Conservation (phyloP, 2,888 invertebrate species). For the Limnephilus lunatus region DNA sequence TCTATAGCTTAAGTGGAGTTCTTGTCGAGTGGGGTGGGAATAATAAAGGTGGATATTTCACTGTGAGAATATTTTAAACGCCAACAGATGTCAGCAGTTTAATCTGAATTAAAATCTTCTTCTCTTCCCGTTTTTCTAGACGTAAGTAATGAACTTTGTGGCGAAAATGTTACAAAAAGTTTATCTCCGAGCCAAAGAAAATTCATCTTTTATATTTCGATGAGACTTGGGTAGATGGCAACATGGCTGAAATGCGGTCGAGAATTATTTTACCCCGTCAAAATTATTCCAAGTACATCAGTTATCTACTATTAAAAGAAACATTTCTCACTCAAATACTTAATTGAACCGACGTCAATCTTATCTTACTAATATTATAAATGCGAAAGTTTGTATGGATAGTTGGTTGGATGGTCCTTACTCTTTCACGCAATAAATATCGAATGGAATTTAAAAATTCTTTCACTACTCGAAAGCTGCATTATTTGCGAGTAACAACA, state of each 20-base stretch:
- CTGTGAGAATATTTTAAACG: constrained; percentile 52
- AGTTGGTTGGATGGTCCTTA: no score
- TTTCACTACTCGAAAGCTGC: no score
- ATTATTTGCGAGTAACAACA: no score
- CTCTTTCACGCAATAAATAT: no score
- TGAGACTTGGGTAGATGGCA: constrained; percentile 3
- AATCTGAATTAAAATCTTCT: constrained; percentile 51
- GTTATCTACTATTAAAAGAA: background rate
- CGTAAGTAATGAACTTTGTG: constrained; percentile 32
- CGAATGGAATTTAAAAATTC: no score
- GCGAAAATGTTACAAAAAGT: constrained; percentile 23
- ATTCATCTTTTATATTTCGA: background rate
- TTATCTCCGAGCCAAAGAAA: constrained; percentile 16
- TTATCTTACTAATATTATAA: no score
- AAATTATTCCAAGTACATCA: background rate
- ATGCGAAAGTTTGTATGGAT: no score
- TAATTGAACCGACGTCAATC: background rate
- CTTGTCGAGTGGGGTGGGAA: background rate
- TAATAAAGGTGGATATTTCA: constrained; percentile 33
- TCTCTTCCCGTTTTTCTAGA: constrained; percentile 22
- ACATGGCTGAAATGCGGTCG: background rate
- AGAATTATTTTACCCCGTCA: background rate
- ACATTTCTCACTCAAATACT: background rate
- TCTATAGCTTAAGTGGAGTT: background rate
- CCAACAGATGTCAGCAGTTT: constrained; percentile 54